Evolutionary conservation across 2,797 vertebrate species (phyloP), one percentile per base, ranked within the genome.

Genomic region (Eospalax fontanierii): DNA sequence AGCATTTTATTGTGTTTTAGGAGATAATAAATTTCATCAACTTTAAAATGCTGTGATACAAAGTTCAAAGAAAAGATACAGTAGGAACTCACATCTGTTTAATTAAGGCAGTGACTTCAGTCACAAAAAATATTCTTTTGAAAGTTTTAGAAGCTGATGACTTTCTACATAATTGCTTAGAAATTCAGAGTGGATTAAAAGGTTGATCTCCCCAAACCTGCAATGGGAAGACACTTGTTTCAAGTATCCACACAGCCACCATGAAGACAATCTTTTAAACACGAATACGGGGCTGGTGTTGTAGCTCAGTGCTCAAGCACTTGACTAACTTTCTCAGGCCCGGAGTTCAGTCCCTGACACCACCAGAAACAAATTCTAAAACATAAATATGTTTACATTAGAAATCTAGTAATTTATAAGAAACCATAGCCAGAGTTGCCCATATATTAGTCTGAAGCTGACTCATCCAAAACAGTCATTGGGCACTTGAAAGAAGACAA

Each of bases 1-100:
- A 78, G 83, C 91, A 59, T 38, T 96, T 91, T 35, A 88, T 92
- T 90, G 59, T 89, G 50, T 88, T 94, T 91, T 79, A 89, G 90
- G 66, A 95, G 75, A 80, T 74, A 71, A 79, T 63, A 86, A 71
- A 93, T 90, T 83, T 76, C 35, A 95, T 79, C 30, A 28, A 26
- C 40, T 84, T 96, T 35, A 19, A 24, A 81, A 96, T 80, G 26
- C 87, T 78, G 2, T 90, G 35, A 71, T 92, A 78, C 9, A 81
- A 93, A 84, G 50, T 65, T 96, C 50, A 86, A 95, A 95, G 35
- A 46, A 76, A 96, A 74, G 30, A 92, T 92, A 83, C 65, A 61
- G 8, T 78, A 92, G 46, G 94, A 95, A 78, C 14, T 84, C 63
- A 28, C 22, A 18, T 57, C 35, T 65, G 33, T 57, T 66, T 86